Evolutionary conservation across 2,888 invertebrate genomes (phyloP).

Genomic region (Neoitamus cyanurus): DNA sequence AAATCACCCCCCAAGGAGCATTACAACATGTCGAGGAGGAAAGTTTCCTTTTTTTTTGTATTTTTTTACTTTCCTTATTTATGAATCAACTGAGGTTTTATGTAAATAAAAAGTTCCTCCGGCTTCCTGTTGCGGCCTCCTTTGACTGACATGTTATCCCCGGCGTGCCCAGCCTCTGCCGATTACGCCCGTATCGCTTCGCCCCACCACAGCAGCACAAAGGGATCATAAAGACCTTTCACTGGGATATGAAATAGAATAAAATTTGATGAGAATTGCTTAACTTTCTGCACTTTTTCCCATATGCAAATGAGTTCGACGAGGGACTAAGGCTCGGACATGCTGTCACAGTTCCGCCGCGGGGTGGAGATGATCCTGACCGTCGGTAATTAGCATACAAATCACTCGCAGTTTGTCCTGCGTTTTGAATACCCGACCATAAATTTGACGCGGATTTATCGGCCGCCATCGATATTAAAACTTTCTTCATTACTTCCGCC

Average conservation of each 20-base stretch:
- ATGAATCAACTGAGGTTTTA: slow-evolving; percentile 53
- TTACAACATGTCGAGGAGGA: slow-evolving; percentile 51
- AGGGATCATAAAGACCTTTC: slow-evolving; percentile 44
- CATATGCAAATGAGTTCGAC: background rate
- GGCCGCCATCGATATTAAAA: background rate
- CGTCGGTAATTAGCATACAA: slow-evolving; percentile 24
- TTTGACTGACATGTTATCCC: slow-evolving; percentile 30
- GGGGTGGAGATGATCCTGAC: background rate
- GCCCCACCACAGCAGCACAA: slow-evolving; percentile 32
- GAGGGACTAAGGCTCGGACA: background rate
- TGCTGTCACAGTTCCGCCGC: background rate
- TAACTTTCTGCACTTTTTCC: background rate
- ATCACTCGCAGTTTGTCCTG: background rate
- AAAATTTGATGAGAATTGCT: slow-evolving; percentile 44
- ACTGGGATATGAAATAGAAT: slow-evolving; percentile 40
- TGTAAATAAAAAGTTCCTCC: slow-evolving; percentile 51
- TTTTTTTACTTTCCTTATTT: slow-evolving; percentile 50
- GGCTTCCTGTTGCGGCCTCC: slow-evolving; percentile 44
- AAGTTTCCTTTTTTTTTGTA: slow-evolving; percentile 43
- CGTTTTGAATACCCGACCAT: background rate
- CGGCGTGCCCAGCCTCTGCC: background rate
- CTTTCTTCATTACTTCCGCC: slow-evolving; percentile 2
- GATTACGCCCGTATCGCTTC: slow-evolving; percentile 33
- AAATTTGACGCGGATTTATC: slow-evolving; percentile 6
- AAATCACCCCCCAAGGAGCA: slow-evolving; percentile 53